Evolutionary conservation across 2,113 vertebrate species (phyloP), one percentile per base, ranked within the genome.

Genomic region (Trichomycterus rosablanca): DNA sequence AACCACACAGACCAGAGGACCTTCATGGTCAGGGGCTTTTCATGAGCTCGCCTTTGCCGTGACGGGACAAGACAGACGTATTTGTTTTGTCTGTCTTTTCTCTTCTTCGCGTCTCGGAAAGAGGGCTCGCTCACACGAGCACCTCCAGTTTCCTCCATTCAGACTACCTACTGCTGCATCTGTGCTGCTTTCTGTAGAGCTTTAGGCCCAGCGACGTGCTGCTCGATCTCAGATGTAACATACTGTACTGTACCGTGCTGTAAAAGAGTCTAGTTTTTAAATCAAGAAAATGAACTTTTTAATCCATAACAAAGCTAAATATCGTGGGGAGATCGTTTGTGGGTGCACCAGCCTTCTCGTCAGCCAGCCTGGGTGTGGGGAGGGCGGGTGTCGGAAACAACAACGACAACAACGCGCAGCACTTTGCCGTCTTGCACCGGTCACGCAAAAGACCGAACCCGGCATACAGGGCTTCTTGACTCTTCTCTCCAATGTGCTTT

Each of bases 21-120:
- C 58, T 68, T 49, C 64, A 63, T 68, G 48, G 43, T 54, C n/a
- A 57, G 65, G 18, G 63, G 63, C 66, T 35, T 64, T 66, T 70
- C 82, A 80, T 71, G 59, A 39, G 78, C 62, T 67, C 70, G 50
- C 71, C 68, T 64, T 54, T 70, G 71, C 75, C 75, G 72, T 34
- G 69, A 70, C 75, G 72, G 28, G 69, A 70, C 52, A 62, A 20
- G 37, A 22, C 42, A 50, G 39, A 39, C 39, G 68, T 69, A 37
- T 37, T 60, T 60, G 10, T 28, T 60, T 50, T 7, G 11, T 28
- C 1, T 1, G 2, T 3, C 3, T 66, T 23, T 42, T 19, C 18
- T 28, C 23, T 4, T 37, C 30, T n/a, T n/a, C n/a, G n/a, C n/a
- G n/a, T n/a, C n/a, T n/a, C n/a, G n/a, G n/a, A n/a, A n/a, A n/a